Base-by-base conservation (phyloP, 1,140 invertebrate species). In the Pygmarrhopalites habei region DNA sequence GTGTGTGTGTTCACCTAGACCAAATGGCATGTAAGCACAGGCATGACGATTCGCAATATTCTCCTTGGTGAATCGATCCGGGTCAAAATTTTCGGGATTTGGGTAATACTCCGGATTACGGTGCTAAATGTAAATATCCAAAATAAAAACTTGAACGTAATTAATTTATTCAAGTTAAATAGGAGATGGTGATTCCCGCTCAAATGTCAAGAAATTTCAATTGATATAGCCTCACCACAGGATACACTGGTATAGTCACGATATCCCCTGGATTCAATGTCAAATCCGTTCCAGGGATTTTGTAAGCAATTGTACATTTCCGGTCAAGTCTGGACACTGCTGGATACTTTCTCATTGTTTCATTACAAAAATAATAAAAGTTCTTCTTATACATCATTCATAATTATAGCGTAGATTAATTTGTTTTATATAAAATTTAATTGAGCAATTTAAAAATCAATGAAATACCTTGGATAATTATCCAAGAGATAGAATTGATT, bases 51-150 rank as follows among this genome's bases (percentile, higher is more conserved):
- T 61, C 3, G 63, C 43, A 12, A 69, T 65, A 43, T 78, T 76
- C 65, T 82, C 80, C 2, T 73, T 72, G 12, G 75, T 55, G 71
- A 83, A 83, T 62, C 82, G 69, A 25, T 83, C 80, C 0, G 83
- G 83, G 73, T 83, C 76, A 68, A 82, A 85, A 15, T 61, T 69
- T 15, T 82, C 77, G 10, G 81, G 82, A 57, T 86, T 77, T 15
- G 82, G 79, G 72, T 79, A 87, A 66, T 79, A 76, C 39, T 79
- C 74, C 12, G 79, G 76, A 73, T 86, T 81, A 23, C 78, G 73
- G 66, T 89, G 86, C 25, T 80, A 79, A 4, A 83, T n/a, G n/a
- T n/a, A n/a, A n/a, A n/a, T n/a, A n/a, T n/a, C n/a, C n/a, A n/a
- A n/a, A n/a, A n/a, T n/a, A n/a, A n/a, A n/a, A n/a, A n/a, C n/a